Conservation (phyloP, 2,113 vertebrate genomes). For the Edolisoma coerulescens region DNA sequence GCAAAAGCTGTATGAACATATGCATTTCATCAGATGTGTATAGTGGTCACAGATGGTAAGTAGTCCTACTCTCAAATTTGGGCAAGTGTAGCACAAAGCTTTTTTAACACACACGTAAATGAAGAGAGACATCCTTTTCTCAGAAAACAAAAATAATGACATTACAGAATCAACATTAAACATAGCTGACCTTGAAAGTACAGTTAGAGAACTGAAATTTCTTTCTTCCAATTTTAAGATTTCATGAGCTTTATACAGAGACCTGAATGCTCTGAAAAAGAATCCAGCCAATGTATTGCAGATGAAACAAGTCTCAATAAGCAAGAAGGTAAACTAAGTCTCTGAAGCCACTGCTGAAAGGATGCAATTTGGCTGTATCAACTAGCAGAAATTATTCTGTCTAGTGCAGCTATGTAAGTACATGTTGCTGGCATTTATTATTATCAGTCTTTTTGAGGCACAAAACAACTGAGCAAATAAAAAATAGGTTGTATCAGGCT, state of each 20-base stretch:
- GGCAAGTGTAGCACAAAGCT: neutral
- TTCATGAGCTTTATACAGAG: neutral
- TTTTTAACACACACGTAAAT: neutral
- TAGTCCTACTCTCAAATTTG: neutral
- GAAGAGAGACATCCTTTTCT: neutral
- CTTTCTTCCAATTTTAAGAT: neutral
- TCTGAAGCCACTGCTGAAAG: neutral
- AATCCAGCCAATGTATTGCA: neutral
- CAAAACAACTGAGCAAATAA: neutral
- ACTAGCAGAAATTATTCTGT: neutral
- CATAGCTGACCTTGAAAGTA: neutral
- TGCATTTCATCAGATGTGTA: neutral
- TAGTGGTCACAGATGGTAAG: neutral
- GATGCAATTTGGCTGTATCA: neutral
- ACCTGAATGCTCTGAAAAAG: neutral
- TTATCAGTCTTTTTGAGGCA: neutral
- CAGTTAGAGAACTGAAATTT: neutral
- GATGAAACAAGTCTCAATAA: neutral
- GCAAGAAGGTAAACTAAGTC: neutral
- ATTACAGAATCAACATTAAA: neutral
- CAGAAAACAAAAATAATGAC: neutral
- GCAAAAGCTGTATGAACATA: neutral
- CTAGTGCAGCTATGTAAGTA: neutral
- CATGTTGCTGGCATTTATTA: neutral
- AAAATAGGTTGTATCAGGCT: neutral